phyloP scores from a whole-genome alignment of 2,113 vertebrate genomes.

The Saimiri boliviensis region DNA sequence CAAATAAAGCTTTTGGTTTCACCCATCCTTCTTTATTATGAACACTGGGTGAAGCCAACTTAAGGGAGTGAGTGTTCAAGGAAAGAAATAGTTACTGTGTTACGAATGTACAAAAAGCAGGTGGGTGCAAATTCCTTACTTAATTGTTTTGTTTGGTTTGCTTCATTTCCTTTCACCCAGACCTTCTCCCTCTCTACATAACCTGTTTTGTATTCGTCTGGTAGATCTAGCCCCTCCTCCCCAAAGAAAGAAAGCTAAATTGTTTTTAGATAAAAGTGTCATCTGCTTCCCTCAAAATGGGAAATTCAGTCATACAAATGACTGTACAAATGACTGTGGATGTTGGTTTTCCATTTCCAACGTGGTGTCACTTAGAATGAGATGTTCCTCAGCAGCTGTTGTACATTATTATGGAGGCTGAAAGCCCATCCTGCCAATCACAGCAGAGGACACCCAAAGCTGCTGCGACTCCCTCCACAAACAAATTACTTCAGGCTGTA shows the following conservation, averaged over 20 bases:
- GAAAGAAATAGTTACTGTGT: neutral
- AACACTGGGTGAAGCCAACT: neutral
- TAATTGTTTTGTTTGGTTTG: slow-evolving; percentile 24
- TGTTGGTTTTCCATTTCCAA: slow-evolving; percentile 62
- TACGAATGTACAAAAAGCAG: neutral
- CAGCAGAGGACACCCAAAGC: slow-evolving; percentile 27
- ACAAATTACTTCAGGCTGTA: slow-evolving; percentile 43
- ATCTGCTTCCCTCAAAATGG: slow-evolving; percentile 54
- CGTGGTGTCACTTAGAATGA: slow-evolving; percentile 63
- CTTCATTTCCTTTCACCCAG: neutral
- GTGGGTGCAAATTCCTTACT: neutral
- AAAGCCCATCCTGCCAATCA: slow-evolving; percentile 43
- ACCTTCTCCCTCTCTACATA: neutral
- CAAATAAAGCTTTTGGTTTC: neutral
- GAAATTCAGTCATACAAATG: slow-evolving; percentile 74
- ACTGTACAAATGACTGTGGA: slow-evolving; percentile 54
- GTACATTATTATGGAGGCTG: neutral
- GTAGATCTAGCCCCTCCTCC: slow-evolving; percentile 33
- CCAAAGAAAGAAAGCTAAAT: slow-evolving; percentile 60
- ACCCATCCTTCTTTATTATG: neutral
- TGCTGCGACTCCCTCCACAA: neutral
- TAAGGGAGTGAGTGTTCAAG: neutral
- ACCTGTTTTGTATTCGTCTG: slow-evolving; percentile 50
- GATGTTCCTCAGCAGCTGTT: slow-evolving; percentile 62
- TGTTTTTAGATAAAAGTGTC: slow-evolving; percentile 69